Base-by-base conservation (phyloP, 2,113 vertebrate genomes). In the Tetrao urogallus region DNA sequence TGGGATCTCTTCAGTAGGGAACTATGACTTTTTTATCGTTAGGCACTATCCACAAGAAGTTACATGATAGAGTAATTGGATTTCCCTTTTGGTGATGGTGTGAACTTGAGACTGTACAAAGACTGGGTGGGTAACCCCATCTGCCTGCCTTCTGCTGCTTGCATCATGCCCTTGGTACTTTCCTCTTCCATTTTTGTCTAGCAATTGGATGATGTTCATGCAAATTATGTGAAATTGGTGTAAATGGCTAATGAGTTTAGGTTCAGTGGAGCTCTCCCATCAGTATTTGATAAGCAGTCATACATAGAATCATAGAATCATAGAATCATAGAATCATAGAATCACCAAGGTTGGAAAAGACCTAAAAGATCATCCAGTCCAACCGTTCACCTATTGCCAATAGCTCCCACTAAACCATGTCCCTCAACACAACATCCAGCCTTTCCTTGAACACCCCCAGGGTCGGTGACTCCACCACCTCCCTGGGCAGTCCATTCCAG, bases 161-260 rank as follows among this genome's bases (percentile, higher is more conserved):
- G 43, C 10, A 65, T 2, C 5, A 42, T 72, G 14, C 34, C 5
- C 11, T 83, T 76, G 24, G 4, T 65, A n/a, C 5, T 89, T 76
- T 3, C 9, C 10, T 19, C 21, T 75, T 16, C 57, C 18, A 28
- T 81, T 36, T 21, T 24, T 25, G 40, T 52, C 16, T 0, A 2
- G 48, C 25, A 50, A 50, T 25, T 8, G 7, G 40, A 86, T 50
- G 13, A 50, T 22, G 12, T 50, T 50, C 48, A 50, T 50, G 22
- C 48, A 50, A 13, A 8, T 77, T 43, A 9, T 0, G 3, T 61
- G 36, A 73, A 50, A 14, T 36, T 2, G 1, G 4, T 32, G 4
- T 36, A 42, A 18, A 30, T 57, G 8, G 14, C 28, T 70, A 40
- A 19, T 52, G 50, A 74, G 25, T 86, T 73, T 61, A 36, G 58